phyloP scores from a whole-genome alignment of 2,888 invertebrate genomes.

The Drosophila ezoana region DNA sequence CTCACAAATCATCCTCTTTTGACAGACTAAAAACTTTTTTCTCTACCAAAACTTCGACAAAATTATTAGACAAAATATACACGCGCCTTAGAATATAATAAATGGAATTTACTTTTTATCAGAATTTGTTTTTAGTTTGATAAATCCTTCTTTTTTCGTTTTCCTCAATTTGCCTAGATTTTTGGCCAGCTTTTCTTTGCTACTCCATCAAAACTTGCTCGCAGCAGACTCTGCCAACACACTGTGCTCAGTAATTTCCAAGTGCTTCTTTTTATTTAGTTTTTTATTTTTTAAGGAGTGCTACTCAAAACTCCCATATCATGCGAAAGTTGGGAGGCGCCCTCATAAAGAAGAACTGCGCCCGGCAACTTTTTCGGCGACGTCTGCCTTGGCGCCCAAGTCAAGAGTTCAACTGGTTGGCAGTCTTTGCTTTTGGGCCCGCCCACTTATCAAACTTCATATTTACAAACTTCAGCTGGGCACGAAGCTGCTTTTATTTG shows the following conservation, averaged over 20 bases:
- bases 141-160: neutral
- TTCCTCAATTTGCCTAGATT: too few species aligned
- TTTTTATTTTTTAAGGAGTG: constrained; percentile 14
- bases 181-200: neutral
- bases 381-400: constrained; percentile 51
- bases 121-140: neutral
- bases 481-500: constrained; percentile 40
- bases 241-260: constrained; percentile 45
- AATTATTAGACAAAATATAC: too few species aligned
- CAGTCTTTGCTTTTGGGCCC: constrained; percentile 22
- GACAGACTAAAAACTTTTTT: too few species aligned
- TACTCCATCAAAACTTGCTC: neutral
- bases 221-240: constrained; percentile 11
- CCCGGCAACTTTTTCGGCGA: constrained; percentile 67
- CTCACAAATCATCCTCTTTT: too few species aligned
- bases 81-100: neutral
- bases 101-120: neutral
- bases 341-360: constrained; percentile 69
- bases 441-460: constrained; percentile 74
- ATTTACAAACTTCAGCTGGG: constrained; percentile 65
- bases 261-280: constrained; percentile 23
- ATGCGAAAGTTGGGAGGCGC: constrained; percentile 38
- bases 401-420: constrained; percentile 63
- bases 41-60: too few species aligned
- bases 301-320: constrained; percentile 46